These are phyloP conservation scores for Leucoma salicis DNA, from an alignment of 2,888 invertebrate genomes.

Conservation along the genomic window DNA sequence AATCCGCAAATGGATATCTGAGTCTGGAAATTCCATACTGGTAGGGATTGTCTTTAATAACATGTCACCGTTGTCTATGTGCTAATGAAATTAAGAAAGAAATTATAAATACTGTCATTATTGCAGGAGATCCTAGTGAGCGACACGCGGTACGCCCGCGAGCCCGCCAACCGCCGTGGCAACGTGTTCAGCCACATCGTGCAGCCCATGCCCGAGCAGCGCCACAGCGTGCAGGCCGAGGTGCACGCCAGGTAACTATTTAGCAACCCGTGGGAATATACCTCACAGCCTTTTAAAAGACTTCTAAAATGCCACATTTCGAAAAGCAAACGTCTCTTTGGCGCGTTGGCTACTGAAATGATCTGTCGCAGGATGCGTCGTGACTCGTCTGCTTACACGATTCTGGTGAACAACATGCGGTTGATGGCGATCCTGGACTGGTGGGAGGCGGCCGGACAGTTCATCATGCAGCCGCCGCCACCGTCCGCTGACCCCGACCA, in stretches of 20 bases:
- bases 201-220: conserved; percentile 86
- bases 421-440: conserved; percentile 96
- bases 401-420: conserved; percentile 96
- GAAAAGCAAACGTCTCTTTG: too few relatives aligned
- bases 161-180: conserved; percentile 86
- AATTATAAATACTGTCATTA: too few relatives aligned
- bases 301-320: too few relatives aligned
- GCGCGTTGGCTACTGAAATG: too few relatives aligned
- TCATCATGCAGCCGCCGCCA: conserved; percentile 84
- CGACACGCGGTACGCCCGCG: conserved; percentile 87
- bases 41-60: too few relatives aligned
- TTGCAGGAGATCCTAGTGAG: conserved; percentile 87
- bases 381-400: conserved; percentile 89
- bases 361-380: conserved; percentile 81
- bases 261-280: too few relatives aligned
- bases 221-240: conserved; percentile 87
- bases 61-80: too few relatives aligned
- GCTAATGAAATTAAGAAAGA: too few relatives aligned
- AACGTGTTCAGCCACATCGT: conserved; percentile 95
- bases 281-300: too few relatives aligned
- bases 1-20: too few relatives aligned
- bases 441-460: conserved; percentile 93
- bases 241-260: conserved; percentile 86
- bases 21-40: too few relatives aligned
- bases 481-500: conserved; percentile 58